Evolutionary conservation across 2,797 vertebrate genomes (phyloP).

Genomic region (Intellagama lesueurii): DNA sequence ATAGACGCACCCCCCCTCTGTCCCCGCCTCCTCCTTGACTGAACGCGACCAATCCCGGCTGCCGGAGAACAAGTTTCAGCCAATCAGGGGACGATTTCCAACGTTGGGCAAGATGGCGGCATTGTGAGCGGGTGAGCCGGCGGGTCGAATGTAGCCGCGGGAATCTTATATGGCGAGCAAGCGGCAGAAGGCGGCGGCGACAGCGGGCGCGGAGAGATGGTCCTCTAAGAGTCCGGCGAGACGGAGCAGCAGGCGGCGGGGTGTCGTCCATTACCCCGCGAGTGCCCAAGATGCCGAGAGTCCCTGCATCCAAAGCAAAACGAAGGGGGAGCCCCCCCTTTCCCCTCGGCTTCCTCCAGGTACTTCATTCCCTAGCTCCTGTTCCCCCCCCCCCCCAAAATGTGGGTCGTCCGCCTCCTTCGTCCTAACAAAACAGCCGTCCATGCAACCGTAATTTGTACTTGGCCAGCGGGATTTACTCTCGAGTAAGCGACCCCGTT

Average conservation of each 20-base stretch:
- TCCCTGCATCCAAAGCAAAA: not conserved
- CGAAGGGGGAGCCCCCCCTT: not conserved
- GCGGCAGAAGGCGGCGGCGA: not conserved
- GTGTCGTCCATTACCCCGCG: not conserved
- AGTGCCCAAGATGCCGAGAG: not conserved
- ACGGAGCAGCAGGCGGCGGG: not conserved
- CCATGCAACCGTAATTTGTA: no score
- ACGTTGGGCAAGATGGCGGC: not conserved
- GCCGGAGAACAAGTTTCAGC: not conserved
- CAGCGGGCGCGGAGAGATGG: not conserved
- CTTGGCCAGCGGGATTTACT: not conserved
- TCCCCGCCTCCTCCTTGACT: no score
- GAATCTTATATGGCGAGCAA: conserved; percentile 8
- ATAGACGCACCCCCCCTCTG: not conserved
- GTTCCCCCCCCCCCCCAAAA: not conserved
- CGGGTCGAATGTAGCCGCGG: rapidly evolving
- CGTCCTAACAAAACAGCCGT: not conserved
- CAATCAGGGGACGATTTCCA: not conserved
- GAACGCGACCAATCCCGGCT: not conserved
- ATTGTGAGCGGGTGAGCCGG: rapidly evolving
- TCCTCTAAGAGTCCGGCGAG: not conserved
- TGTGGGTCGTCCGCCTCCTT: not conserved
- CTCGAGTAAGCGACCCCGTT: not conserved
- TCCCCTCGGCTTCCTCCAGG: not conserved
- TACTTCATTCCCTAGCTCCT: not conserved